Percentiles rank a stretch among this genome's conserved stretches.
These are phyloP conservation scores for Cydia strobilella DNA, from an alignment of 1,140 invertebrate species.

Conservation along the genomic window DNA sequence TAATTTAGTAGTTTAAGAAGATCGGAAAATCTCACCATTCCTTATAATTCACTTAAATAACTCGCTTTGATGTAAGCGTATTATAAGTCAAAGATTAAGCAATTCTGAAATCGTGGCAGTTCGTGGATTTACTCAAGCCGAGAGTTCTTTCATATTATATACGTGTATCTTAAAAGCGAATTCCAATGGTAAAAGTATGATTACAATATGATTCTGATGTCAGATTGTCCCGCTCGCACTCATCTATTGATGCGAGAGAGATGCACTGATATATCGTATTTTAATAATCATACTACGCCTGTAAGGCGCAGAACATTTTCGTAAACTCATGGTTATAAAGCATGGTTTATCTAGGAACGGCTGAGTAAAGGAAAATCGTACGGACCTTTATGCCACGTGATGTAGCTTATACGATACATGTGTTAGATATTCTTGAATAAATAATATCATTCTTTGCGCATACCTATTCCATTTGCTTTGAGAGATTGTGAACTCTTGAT, in stretches of 20 bases:
- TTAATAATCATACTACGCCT: not conserved
- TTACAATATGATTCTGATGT: not conserved
- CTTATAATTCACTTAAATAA: conserved; percentile 15
- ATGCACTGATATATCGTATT: not conserved
- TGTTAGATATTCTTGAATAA: conserved; percentile 9
- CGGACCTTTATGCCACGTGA: not conserved
- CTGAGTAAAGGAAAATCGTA: conserved; percentile 19
- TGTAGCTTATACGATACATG: not conserved
- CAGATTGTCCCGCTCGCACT: not conserved
- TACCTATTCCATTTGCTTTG: conserved; percentile 8
- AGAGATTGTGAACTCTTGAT: not conserved
- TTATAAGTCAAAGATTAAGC: conserved; percentile 30
- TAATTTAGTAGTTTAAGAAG: not conserved
- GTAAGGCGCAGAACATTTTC: not conserved
- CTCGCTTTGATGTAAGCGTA: conserved; percentile 2
- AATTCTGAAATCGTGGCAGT: conserved; percentile 27
- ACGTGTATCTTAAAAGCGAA: not conserved
- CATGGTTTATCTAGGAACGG: not conserved
- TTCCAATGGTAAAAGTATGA: not conserved
- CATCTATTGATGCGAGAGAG: not conserved
- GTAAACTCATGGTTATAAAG: conserved; percentile 16
- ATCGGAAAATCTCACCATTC: conserved; percentile 3
- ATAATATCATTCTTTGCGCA: conserved; percentile 14
- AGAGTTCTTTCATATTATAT: conserved; percentile 30
- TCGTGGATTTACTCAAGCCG: conserved; percentile 4